Evolutionary conservation across 2,113 vertebrate genomes (phyloP).

Genomic region (Phaetusa simplex): DNA sequence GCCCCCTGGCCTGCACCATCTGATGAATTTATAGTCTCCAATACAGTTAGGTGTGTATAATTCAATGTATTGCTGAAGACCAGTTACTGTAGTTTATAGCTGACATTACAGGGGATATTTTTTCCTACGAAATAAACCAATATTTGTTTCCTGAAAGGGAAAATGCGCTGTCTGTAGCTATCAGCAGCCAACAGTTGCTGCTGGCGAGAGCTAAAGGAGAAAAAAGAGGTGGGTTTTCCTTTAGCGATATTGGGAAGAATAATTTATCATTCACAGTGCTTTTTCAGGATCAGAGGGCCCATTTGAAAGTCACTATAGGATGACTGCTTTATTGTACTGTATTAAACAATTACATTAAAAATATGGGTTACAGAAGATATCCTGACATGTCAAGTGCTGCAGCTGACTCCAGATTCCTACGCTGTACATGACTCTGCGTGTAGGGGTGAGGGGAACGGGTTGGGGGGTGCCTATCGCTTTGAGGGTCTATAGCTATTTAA

Average conservation of each 20-base stretch:
- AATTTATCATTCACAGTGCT: not conserved
- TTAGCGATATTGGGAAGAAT: not conserved
- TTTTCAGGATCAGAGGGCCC: not conserved
- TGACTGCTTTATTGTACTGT: not conserved
- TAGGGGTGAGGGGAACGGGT: not conserved
- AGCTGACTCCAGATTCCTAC: not conserved
- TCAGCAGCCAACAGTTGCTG: slow-evolving; percentile 56
- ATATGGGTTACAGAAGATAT: not conserved
- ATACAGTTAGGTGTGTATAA: slow-evolving; percentile 56
- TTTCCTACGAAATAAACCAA: slow-evolving; percentile 55
- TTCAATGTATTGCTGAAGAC: slow-evolving; percentile 54
- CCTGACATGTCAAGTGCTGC: not conserved
- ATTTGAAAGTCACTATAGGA: not conserved
- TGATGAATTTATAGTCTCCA: slow-evolving; percentile 66
- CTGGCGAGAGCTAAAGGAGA: slow-evolving; percentile 24
- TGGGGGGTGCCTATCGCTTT: not conserved
- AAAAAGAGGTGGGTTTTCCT: slow-evolving; percentile 35
- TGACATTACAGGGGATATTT: slow-evolving; percentile 51
- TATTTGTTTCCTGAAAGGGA: slow-evolving; percentile 61
- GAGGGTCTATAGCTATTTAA: not conserved
- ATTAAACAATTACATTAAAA: not conserved
- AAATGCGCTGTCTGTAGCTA: slow-evolving; percentile 46
- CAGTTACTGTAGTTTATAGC: slow-evolving; percentile 68
- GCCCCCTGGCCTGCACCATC: slow-evolving; percentile 15
- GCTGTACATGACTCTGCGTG: rapidly evolving